phyloP scores from a whole-genome alignment of 2,797 vertebrate species.

The Cichlasoma orientale region DNA sequence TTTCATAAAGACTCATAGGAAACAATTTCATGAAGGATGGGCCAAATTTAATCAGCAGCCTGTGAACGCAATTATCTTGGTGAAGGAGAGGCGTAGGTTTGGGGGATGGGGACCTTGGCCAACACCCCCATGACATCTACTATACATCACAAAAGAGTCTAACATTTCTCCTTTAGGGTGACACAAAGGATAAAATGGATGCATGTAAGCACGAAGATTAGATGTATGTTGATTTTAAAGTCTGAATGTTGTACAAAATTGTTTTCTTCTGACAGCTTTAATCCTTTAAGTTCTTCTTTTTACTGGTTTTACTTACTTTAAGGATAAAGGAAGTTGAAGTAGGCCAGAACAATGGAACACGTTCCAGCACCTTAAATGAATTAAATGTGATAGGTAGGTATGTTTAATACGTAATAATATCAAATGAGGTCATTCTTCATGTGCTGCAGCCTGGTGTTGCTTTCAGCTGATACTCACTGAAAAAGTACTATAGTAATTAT shows the following conservation, averaged over 20 bases:
- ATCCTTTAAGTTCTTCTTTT: not conserved
- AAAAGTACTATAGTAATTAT: not conserved
- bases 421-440: not conserved
- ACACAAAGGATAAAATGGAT: constrained; percentile 1
- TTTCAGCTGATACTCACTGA: not conserved
- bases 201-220: not conserved
- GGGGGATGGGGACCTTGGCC: constrained; percentile 49
- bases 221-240: not conserved
- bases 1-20: constrained; percentile 86
- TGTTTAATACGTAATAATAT: not conserved
- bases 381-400: not conserved
- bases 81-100: constrained; percentile 52
- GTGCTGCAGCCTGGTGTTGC: not conserved
- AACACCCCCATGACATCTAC: constrained; percentile 45
- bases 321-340: not conserved
- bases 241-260: not conserved
- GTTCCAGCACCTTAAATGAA: not conserved
- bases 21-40: constrained; percentile 92
- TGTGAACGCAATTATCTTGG: constrained; percentile 89
- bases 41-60: constrained; percentile 92
- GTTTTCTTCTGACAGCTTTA: not conserved
- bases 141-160: constrained; percentile 29
- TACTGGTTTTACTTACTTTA: not conserved
- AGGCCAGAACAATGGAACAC: not conserved
- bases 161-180: constrained; percentile 24